Conservation (phyloP, 2,888 invertebrate species). For the Byasa hedistus region DNA sequence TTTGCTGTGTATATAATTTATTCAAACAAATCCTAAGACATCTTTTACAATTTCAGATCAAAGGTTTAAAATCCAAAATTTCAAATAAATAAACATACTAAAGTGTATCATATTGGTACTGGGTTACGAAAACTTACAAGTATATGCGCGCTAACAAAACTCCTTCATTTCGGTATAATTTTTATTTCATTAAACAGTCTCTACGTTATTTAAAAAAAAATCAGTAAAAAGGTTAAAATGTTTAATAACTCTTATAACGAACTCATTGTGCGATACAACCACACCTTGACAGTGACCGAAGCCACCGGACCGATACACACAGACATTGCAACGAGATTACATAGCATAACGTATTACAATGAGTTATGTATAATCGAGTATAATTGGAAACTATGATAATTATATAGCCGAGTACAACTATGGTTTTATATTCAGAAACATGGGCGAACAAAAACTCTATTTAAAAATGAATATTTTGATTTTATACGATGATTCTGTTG, state of each 20-base stretch:
- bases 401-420: not conserved
- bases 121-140: no score
- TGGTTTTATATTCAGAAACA: not conserved
- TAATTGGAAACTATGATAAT: slow-evolving; percentile 5
- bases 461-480: not conserved
- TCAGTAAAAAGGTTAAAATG: not conserved
- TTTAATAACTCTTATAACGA: not conserved
- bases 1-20: no score
- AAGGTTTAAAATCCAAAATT: no score
- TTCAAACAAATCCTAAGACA: no score
- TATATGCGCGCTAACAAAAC: no score
- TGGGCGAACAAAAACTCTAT: not conserved
- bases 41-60: no score
- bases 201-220: no score
- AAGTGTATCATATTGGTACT: no score
- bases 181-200: no score
- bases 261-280: slow-evolving; percentile 6
- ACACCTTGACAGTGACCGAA: slow-evolving; percentile 43
- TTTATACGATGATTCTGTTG: not conserved
- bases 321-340: slow-evolving; percentile 31
- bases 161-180: no score
- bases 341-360: slow-evolving; percentile 30
- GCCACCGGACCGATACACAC: slow-evolving; percentile 34
- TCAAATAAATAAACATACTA: no score
- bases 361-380: slow-evolving; percentile 9